phyloP scores from a whole-genome alignment of 2,888 invertebrate species.

The Dendrolimus pini region DNA sequence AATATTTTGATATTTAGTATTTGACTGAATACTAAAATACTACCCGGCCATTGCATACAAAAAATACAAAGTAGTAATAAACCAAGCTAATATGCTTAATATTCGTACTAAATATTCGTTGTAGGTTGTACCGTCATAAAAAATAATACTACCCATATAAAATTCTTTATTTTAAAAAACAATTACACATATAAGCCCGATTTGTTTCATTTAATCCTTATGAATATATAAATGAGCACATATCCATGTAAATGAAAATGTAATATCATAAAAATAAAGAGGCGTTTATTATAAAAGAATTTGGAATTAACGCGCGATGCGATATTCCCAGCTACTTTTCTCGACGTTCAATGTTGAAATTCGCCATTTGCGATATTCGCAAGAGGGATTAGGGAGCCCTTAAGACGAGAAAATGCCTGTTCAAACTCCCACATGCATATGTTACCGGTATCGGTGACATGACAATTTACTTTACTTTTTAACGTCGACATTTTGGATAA shows the following conservation, averaged over 20 bases:
- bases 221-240: neutral
- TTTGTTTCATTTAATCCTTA: no score
- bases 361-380: constrained; percentile 47
- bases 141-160: no score
- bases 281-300: constrained; percentile 34
- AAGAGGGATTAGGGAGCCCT: constrained; percentile 40
- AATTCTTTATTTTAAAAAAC: no score
- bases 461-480: neutral
- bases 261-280: constrained; percentile 39
- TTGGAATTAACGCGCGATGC: constrained; percentile 38
- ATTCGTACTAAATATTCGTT: no score
- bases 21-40: no score
- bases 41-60: no score
- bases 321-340: constrained; percentile 32
- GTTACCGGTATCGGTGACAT: constrained; percentile 16
- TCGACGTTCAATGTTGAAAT: constrained; percentile 38
- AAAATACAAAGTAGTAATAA: no score
- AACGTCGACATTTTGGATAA: neutral
- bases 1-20: no score
- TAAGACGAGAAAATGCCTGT: constrained; percentile 7
- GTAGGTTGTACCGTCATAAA: no score
- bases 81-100: no score
- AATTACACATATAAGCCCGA: no score
- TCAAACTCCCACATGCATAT: constrained; percentile 31
- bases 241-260: constrained; percentile 16